Conservation (phyloP, 2,113 vertebrate species). For the Platichthys stellatus region DNA sequence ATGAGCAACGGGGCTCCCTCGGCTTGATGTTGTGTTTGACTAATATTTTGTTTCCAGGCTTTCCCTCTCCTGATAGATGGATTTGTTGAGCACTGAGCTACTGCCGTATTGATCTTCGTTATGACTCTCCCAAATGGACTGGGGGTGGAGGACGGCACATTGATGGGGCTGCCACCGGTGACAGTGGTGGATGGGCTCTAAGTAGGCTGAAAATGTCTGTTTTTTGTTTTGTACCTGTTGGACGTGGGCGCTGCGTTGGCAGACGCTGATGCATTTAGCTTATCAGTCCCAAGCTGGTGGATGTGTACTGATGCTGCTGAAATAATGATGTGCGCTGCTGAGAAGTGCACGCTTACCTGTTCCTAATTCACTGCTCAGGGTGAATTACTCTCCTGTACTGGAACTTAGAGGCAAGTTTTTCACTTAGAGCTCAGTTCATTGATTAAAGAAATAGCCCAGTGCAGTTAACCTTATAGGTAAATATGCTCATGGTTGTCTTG, state of each 20-base stretch:
- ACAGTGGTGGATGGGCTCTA: constrained; percentile 29
- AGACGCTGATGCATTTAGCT: constrained; percentile 9
- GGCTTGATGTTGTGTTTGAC: constrained; percentile 52
- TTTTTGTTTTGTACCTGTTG: constrained; percentile 33
- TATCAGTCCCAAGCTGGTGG: constrained; percentile 16
- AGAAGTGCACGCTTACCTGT: background rate
- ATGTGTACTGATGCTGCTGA: background rate
- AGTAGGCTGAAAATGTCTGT: constrained; percentile 24
- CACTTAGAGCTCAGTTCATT: background rate
- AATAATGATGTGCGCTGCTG: background rate
- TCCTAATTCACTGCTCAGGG: background rate
- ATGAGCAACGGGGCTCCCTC: constrained; percentile 37
- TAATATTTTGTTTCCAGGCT: constrained; percentile 33
- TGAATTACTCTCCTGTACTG: too few species aligned
- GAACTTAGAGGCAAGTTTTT: background rate
- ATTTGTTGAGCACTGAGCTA: constrained; percentile 33
- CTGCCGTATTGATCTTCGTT: constrained; percentile 62
- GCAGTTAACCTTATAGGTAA: background rate
- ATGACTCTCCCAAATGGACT: constrained; percentile 56
- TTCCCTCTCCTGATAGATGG: constrained; percentile 62
- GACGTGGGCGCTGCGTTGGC: constrained; percentile 7
- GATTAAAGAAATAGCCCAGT: background rate
- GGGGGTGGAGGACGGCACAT: constrained; percentile 36
- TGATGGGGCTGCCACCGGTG: constrained; percentile 4
- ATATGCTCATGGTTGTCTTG: background rate